Percentiles rank a stretch among this genome's conserved stretches.
phyloP scores from a whole-genome alignment of 92 coral and sea anemone genomes.

The Diadumene lineata region DNA sequence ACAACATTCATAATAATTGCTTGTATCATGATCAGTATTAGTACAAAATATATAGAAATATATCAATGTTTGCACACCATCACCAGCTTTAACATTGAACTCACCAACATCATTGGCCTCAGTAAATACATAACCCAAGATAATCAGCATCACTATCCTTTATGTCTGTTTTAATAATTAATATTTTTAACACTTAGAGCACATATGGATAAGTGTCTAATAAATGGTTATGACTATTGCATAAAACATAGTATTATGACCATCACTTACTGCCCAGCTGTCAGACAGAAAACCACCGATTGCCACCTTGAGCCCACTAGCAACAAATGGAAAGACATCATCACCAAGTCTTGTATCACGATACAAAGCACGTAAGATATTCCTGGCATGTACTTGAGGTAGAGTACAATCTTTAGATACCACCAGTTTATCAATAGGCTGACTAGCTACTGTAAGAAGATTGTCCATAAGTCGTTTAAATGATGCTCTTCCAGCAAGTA shows the following conservation, averaged over 20 bases:
- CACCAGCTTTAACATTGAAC: no score
- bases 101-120: no score
- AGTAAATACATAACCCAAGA: no score
- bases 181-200: no score
- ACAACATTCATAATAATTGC: neutral
- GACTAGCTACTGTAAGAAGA: conserved; percentile 59
- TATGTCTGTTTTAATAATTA: no score
- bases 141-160: no score
- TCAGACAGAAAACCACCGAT: conserved; percentile 85
- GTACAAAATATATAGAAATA: no score
- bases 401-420: conserved; percentile 72
- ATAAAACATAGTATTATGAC: neutral
- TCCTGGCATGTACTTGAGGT: conserved; percentile 95
- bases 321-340: conserved; percentile 85
- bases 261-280: conserved; percentile 91
- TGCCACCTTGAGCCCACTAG: conserved; percentile 82
- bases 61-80: no score
- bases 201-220: no score
- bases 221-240: no score
- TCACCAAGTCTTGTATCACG: conserved; percentile 95
- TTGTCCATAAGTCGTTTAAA: conserved; percentile 85
- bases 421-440: conserved; percentile 49
- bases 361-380: conserved; percentile 85
- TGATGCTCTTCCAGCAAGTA: conserved; percentile 62
- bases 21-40: neutral